Conservation (phyloP, 2,113 vertebrate species). For the Lagenorhynchus albirostris region DNA sequence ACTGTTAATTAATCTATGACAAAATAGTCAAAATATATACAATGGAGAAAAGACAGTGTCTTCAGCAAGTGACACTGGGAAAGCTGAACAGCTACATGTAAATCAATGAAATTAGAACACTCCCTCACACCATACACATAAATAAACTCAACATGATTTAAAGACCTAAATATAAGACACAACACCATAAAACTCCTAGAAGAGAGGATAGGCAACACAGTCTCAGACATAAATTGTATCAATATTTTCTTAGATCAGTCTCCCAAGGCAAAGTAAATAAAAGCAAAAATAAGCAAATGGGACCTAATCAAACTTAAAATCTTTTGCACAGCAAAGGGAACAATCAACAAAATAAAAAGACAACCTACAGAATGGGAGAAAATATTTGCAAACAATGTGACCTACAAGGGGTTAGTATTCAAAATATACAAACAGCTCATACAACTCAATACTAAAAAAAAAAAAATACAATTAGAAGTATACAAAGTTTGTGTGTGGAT, state of each 20-base stretch:
- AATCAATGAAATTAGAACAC: neutral
- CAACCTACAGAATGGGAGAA: neutral
- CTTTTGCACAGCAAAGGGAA: neutral
- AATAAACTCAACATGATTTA: too few relatives aligned
- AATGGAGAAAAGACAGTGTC: neutral
- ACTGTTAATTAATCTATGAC: neutral
- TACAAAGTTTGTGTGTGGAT: neutral
- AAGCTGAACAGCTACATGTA: neutral
- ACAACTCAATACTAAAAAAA: neutral
- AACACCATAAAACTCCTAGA: neutral
- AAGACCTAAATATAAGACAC: too few relatives aligned
- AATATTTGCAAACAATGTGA: neutral
- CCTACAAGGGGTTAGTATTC: neutral
- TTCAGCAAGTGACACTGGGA: neutral
- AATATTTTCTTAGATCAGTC: neutral
- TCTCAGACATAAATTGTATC: neutral
- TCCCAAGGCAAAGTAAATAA: neutral
- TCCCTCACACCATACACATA: neutral
- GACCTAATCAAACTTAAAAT: neutral
- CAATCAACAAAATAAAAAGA: neutral
- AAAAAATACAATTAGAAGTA: neutral
- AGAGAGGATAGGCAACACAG: neutral
- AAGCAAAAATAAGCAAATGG: neutral
- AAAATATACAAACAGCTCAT: neutral
- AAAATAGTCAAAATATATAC: neutral